These are phyloP conservation scores for Boloria euphrosyne DNA, from an alignment of 2,888 invertebrate species.

Conservation along the genomic window DNA sequence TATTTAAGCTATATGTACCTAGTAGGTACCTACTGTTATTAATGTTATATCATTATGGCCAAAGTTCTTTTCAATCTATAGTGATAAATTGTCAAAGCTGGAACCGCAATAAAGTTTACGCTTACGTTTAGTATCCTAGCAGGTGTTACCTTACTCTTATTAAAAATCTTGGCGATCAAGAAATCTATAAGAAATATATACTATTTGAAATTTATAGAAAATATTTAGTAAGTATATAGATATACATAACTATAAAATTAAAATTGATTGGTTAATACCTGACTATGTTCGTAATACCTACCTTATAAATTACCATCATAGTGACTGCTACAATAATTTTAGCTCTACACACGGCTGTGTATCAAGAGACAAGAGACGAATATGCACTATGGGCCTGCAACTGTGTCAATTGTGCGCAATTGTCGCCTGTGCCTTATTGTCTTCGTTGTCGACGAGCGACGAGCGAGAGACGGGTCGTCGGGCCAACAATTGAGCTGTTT, in stretches of 20 bases:
- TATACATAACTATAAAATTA: no score
- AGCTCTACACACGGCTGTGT: slow-evolving; percentile 1
- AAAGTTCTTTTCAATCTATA: slow-evolving; percentile 26
- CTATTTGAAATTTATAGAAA: neutral
- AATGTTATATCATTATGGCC: slow-evolving; percentile 11
- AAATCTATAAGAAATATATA: slow-evolving; percentile 8
- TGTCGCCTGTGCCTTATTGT: slow-evolving; percentile 37
- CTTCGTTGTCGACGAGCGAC: slow-evolving; percentile 30
- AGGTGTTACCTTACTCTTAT: slow-evolving; percentile 24
- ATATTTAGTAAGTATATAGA: neutral
- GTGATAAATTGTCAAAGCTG: slow-evolving; percentile 30
- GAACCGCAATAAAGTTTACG: slow-evolving; percentile 30
- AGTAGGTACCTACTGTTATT: slow-evolving; percentile 7
- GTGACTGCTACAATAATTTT: no score
- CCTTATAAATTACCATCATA: neutral
- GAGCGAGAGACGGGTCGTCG: slow-evolving; percentile 29
- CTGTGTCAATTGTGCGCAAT: slow-evolving; percentile 40
- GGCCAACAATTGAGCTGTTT: slow-evolving; percentile 40
- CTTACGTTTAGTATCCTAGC: slow-evolving; percentile 33
- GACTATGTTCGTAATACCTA: neutral
- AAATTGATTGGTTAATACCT: neutral
- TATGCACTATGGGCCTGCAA: slow-evolving; percentile 30
- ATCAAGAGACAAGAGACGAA: slow-evolving; percentile 15
- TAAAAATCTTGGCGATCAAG: slow-evolving; percentile 11
- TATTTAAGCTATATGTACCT: neutral